Evolutionary conservation across 2,113 vertebrate genomes (phyloP).

Genomic region (Pteruthius melanotis): DNA sequence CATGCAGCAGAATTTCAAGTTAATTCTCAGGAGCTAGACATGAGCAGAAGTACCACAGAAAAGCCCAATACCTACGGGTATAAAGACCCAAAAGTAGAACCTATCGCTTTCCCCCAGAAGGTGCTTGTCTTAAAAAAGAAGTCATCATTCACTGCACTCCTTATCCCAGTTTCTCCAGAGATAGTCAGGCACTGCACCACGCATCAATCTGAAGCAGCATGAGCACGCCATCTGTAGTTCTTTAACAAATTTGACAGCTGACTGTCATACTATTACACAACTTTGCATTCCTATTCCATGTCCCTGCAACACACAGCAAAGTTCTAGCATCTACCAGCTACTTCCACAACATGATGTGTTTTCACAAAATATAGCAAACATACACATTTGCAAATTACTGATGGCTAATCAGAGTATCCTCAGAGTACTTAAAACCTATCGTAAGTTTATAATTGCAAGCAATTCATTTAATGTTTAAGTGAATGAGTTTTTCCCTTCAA

Average conservation of each 20-base stretch:
- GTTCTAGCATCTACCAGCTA: background rate
- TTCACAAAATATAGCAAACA: background rate
- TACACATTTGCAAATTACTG: accelerated
- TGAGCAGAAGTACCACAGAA: background rate
- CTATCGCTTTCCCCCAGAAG: background rate
- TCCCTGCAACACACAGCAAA: background rate
- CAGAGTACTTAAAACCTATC: background rate
- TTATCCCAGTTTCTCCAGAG: background rate
- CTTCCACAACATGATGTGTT: background rate
- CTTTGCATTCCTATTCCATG: background rate
- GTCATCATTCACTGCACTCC: background rate
- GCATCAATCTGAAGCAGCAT: background rate
- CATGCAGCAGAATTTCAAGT: background rate
- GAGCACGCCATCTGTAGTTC: background rate
- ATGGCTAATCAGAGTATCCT: background rate
- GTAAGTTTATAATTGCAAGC: background rate
- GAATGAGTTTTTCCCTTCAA: background rate
- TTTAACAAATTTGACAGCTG: background rate
- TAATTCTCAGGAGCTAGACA: background rate
- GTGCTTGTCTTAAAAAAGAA: background rate
- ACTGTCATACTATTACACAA: background rate
- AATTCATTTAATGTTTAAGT: background rate
- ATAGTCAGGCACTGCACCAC: background rate
- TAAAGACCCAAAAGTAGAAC: background rate
- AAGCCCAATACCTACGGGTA: background rate